Evolutionary conservation across 2,888 invertebrate genomes (phyloP).

Genomic region (Drosophila sordidapex): DNA sequence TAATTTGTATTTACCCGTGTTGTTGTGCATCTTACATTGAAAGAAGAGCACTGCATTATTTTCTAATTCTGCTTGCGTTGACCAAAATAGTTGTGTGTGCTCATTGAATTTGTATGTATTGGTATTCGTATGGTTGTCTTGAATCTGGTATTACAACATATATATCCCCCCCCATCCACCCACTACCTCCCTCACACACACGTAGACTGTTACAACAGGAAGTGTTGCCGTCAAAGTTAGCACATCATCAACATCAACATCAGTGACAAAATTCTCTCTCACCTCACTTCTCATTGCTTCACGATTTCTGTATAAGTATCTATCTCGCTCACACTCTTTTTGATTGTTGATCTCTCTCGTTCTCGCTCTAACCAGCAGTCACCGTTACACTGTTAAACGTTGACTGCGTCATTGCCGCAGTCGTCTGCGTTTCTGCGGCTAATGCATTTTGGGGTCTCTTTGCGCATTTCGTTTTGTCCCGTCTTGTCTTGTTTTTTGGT

Average conservation of each 20-base stretch:
- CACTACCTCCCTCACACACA: not conserved
- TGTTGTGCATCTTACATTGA: not conserved
- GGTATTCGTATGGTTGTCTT: constrained; percentile 11
- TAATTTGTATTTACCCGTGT: not conserved
- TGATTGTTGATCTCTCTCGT: not conserved
- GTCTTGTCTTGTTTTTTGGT: constrained; percentile 20
- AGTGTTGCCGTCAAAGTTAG: constrained; percentile 45
- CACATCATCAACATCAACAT: constrained; percentile 47
- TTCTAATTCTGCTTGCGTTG: constrained; percentile 14
- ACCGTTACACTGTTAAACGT: not conserved
- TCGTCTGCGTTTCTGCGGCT: constrained; percentile 5
- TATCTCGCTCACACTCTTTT: constrained; percentile 1
- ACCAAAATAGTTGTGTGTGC: constrained; percentile 50
- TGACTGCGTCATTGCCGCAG: constrained; percentile 6
- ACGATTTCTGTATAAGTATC: not conserved
- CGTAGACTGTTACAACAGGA: constrained; percentile 41
- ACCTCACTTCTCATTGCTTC: constrained; percentile 3
- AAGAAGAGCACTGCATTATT: not conserved
- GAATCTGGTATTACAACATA: constrained; percentile 21
- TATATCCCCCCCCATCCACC: not conserved
- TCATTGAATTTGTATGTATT: constrained; percentile 33
- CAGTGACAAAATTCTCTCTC: constrained; percentile 37
- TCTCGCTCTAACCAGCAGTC: constrained; percentile 1
- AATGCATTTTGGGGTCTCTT: constrained; percentile 47
- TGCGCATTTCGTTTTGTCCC: constrained; percentile 10